phyloP scores from a whole-genome alignment of 2,113 vertebrate genomes.

The Glaucomys volans region DNA sequence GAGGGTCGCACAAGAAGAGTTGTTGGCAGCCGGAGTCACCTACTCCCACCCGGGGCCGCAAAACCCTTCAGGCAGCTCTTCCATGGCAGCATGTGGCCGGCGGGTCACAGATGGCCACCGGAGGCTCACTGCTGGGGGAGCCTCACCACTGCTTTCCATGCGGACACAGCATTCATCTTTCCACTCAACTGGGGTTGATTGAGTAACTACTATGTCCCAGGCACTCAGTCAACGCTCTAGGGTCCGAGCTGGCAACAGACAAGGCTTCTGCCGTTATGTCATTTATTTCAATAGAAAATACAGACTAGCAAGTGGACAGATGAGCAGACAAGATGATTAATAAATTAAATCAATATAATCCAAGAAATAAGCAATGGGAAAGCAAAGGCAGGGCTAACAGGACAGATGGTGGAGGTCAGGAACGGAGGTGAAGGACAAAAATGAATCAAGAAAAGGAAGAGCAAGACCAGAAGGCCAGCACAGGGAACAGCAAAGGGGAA shows the following conservation, averaged over 20 bases:
- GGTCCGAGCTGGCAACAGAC: background rate
- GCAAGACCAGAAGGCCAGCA: background rate
- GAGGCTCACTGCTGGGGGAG: background rate
- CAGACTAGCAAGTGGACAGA: background rate
- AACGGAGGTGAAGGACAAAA: background rate
- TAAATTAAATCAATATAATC: background rate
- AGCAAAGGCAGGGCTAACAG: background rate
- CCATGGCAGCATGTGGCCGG: fast-evolving
- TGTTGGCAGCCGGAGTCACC: background rate
- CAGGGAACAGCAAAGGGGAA: background rate
- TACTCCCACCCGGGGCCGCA: background rate
- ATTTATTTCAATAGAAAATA: background rate
- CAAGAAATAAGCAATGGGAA: background rate
- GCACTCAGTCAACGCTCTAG: fast-evolving
- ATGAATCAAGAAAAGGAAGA: background rate
- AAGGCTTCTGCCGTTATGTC: background rate
- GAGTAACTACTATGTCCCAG: background rate
- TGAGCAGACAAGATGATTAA: background rate
- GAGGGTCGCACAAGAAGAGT: background rate
- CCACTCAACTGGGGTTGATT: background rate
- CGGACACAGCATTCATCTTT: background rate
- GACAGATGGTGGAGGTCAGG: fast-evolving
- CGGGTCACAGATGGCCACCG: background rate
- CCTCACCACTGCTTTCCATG: background rate
- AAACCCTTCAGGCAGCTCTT: background rate